phyloP scores from a whole-genome alignment of 2,888 invertebrate species.

The Dermolepida albohirtum region DNA sequence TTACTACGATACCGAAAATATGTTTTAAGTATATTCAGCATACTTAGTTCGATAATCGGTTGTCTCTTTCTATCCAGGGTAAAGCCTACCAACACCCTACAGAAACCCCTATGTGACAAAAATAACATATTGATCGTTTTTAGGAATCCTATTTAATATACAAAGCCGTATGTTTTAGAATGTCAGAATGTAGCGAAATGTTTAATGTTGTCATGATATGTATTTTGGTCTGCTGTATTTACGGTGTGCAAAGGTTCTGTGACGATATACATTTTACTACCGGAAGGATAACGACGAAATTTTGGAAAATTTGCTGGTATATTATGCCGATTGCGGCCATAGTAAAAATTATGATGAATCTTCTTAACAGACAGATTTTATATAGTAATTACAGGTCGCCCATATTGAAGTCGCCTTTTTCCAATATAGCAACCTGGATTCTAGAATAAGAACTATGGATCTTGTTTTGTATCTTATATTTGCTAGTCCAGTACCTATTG shows the following conservation, averaged over 20 bases:
- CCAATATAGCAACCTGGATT: neutral
- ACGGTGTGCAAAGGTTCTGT: slow-evolving; percentile 49
- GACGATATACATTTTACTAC: slow-evolving; percentile 52
- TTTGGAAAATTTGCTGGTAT: slow-evolving; percentile 52
- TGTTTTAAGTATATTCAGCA: slow-evolving; percentile 33
- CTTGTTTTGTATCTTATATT: slow-evolving; percentile 20
- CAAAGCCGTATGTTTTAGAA: slow-evolving; percentile 10
- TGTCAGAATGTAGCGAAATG: slow-evolving; percentile 25
- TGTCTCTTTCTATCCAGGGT: slow-evolving; percentile 34
- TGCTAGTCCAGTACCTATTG: slow-evolving; percentile 38
- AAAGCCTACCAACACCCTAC: neutral
- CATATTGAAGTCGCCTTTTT: slow-evolving; percentile 10
- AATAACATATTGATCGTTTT: neutral
- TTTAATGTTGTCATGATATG: slow-evolving; percentile 43
- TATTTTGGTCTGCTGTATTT: slow-evolving; percentile 49
- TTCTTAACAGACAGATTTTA: neutral
- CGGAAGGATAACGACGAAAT: slow-evolving; percentile 49
- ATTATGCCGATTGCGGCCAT: slow-evolving; percentile 42
- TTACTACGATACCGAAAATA: slow-evolving; percentile 38
- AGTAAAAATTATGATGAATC: slow-evolving; percentile 25
- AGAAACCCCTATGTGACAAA: neutral
- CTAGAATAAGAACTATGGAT: slow-evolving; percentile 3
- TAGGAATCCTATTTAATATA: slow-evolving; percentile 37
- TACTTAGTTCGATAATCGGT: slow-evolving; percentile 30
- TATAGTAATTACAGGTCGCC: slow-evolving; percentile 9